Evolutionary conservation across 2,113 vertebrate species (phyloP), one percentile per base, ranked within the genome.

Genomic region (Odontophorus gujanensis): DNA sequence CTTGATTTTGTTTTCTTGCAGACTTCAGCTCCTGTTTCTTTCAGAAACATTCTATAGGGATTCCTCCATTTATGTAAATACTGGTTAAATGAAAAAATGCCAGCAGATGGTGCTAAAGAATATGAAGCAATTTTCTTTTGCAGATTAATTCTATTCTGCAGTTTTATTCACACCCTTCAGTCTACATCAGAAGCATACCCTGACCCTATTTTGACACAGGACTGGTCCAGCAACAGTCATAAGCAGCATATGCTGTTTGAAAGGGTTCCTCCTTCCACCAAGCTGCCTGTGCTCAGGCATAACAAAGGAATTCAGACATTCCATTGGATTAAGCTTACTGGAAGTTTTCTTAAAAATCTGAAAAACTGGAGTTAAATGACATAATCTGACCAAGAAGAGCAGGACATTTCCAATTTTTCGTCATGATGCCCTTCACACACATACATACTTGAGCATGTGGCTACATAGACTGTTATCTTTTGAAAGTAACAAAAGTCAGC

Each of bases 401-500:
- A 65, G 50, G 47, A 77, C 18, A 51, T 91, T 71, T 94, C 74
- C 73, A 30, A 61, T 94, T 84, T 96, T 97, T 94, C 75, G 61
- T 91, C 45, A 81, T 90, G 66, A 55, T 26, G 8, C n/a, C 90
- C 85, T 97, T 96, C 84, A 85, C 67, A 97, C 75, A 90, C 71
- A 74, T 48, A 93, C 95, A 78, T 32, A 93, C 30, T 82, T 57
- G 72, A 8, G 5, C 82, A 51, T 85, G 62, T 84, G 90, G 74
- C 78, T 95, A 73, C 84, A 93, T 58, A 87, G 75, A 81, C 84
- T 89, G 82, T 89, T 97, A 96, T 96, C 95, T 97, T 98, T 97
- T 91, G 86, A 97, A 97, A 96, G 81, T 90, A 95, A 96, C 96
- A 97, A 97, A 97, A 97, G 84, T 69, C 97, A 97, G 86, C 69